phyloP scores from a whole-genome alignment of 2,113 vertebrate species.

The Corvus moneduloides region DNA sequence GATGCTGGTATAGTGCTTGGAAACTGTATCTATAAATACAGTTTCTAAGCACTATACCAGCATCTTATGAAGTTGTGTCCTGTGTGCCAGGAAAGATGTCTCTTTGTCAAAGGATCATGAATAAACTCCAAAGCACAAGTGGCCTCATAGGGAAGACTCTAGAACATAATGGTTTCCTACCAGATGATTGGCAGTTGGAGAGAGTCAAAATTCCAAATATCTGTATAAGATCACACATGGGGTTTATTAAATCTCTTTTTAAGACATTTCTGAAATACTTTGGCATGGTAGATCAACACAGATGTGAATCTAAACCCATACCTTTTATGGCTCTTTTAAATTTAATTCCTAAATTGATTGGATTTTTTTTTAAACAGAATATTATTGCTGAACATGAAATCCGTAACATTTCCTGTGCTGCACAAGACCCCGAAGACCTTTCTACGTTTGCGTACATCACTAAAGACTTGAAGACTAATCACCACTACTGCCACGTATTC shows the following conservation, averaged over 20 bases:
- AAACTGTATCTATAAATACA: background rate
- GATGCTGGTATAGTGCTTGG: background rate
- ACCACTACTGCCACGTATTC: conserved; percentile 99
- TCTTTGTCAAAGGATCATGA: background rate
- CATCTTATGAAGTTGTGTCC: background rate
- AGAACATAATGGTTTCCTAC: background rate
- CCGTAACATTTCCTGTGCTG: conserved; percentile 97
- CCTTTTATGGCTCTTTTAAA: background rate
- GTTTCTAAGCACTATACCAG: background rate
- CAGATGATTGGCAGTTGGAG: background rate
- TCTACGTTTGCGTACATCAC: conserved; percentile 99
- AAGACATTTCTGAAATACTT: background rate
- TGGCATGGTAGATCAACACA: background rate
- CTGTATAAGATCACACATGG: too few relatives aligned
- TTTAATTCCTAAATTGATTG: background rate
- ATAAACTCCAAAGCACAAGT: background rate
- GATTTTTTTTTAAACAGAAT: conserved; percentile 76
- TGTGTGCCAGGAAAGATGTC: background rate
- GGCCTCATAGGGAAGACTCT: background rate
- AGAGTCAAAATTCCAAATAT: background rate
- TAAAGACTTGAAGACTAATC: conserved; percentile 99
- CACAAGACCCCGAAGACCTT: conserved; percentile 98
- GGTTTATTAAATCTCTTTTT: background rate
- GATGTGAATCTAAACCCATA: background rate
- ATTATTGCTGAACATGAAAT: conserved; percentile 99